Conservation (phyloP, 2,113 vertebrate genomes). For the Rhombomys opimus region DNA sequence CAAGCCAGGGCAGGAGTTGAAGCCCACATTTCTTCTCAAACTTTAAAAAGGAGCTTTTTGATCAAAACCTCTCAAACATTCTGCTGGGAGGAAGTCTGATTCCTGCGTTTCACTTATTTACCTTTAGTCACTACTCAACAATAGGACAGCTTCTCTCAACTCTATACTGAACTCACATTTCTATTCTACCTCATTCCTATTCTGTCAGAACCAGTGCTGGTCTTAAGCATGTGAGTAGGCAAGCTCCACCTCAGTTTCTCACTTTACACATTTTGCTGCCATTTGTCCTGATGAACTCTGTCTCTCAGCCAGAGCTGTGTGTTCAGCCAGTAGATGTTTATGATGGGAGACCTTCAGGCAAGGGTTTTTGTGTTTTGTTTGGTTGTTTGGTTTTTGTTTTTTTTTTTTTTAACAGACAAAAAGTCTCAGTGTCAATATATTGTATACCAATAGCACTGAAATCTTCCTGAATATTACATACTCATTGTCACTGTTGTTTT, state of each 20-base stretch:
- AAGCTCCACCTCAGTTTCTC: neutral
- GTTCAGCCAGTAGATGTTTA: neutral
- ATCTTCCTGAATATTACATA: neutral
- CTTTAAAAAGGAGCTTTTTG: neutral
- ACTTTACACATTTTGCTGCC: neutral
- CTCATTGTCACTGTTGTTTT: neutral
- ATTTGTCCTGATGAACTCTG: neutral
- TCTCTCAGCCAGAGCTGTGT: neutral
- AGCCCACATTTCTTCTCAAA: too few species aligned
- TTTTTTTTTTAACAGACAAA: neutral
- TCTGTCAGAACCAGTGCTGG: neutral
- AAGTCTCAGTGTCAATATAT: neutral
- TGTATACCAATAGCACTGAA: neutral
- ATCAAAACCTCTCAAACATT: neutral
- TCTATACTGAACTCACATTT: neutral
- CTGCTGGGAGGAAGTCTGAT: neutral
- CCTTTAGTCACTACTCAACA: neutral
- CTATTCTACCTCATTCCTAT: neutral
- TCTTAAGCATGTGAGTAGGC: neutral
- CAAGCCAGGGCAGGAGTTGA: neutral
- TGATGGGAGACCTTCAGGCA: neutral
- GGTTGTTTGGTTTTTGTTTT: neutral
- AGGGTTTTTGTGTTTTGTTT: neutral
- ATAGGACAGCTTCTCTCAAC: neutral
- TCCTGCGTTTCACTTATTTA: conserved; percentile 32